Evolutionary conservation across 1,140 invertebrate genomes (phyloP).

Genomic region (Musca domestica): DNA sequence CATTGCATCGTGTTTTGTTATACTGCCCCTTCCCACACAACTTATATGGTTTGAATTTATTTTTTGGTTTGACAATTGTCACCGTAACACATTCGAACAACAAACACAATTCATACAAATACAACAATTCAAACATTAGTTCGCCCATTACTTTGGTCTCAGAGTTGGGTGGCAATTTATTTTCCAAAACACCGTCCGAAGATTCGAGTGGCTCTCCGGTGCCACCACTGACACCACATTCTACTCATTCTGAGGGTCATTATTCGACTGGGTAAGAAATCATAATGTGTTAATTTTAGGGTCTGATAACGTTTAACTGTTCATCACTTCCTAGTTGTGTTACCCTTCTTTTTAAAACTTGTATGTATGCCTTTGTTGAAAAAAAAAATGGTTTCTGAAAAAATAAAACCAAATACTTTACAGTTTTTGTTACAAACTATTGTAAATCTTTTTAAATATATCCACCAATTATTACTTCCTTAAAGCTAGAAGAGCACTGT

Average conservation of each 20-base stretch:
- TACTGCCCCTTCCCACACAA: not conserved
- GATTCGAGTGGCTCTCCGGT: constrained; percentile 64
- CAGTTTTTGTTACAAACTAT: no score
- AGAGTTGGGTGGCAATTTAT: constrained; percentile 82
- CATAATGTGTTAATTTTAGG: not conserved
- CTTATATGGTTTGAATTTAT: constrained; percentile 12
- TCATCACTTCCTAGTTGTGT: no score
- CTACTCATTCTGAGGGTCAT: constrained; percentile 54
- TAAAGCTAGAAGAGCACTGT: no score
- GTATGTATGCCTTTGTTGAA: no score
- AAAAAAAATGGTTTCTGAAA: no score
- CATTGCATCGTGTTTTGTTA: not conserved
- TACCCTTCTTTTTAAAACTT: no score
- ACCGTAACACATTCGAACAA: not conserved
- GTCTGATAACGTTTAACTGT: no score
- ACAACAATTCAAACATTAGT: constrained; percentile 54
- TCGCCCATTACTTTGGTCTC: constrained; percentile 85
- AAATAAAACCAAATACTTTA: no score
- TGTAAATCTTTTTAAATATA: no score
- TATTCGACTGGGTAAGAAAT: constrained; percentile 51
- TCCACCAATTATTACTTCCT: no score
- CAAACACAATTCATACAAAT: constrained; percentile 1
- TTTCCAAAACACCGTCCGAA: constrained; percentile 84
- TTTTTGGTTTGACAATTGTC: not conserved
- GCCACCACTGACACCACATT: constrained; percentile 55